phyloP scores from a whole-genome alignment of 2,113 vertebrate genomes.

The Puffinus mauretanicus region DNA sequence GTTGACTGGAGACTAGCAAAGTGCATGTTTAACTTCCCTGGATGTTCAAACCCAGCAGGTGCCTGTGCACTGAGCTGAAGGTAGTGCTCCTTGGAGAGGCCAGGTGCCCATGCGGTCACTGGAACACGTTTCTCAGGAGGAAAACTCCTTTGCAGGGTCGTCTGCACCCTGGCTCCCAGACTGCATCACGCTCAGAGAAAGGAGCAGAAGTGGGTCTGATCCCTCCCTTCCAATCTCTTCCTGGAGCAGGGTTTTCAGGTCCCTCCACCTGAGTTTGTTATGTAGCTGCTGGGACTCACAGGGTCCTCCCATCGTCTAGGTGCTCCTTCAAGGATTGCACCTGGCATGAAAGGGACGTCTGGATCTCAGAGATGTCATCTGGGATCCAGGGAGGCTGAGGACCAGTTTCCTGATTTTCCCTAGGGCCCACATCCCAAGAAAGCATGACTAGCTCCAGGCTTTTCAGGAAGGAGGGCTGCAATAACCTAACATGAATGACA shows the following conservation, averaged over 20 bases:
- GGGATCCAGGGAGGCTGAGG: not conserved
- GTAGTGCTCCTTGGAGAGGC: not conserved
- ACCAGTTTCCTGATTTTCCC: not conserved
- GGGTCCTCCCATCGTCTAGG: not conserved
- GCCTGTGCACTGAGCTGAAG: not conserved
- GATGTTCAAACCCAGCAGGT: not conserved
- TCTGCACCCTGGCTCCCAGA: not conserved
- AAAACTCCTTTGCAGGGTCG: not conserved
- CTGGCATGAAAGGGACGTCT: not conserved
- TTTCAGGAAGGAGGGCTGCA: not conserved
- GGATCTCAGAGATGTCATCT: not conserved
- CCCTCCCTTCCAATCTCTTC: not conserved
- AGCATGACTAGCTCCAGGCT: not conserved
- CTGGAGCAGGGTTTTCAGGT: not conserved
- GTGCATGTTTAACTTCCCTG: not conserved
- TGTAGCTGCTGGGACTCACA: not conserved
- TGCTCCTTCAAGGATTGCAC: not conserved
- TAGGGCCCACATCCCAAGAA: not conserved
- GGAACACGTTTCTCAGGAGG: not conserved
- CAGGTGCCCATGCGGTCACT: not conserved
- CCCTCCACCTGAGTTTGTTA: not conserved
- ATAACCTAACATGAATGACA: not conserved
- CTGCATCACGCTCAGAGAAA: not conserved
- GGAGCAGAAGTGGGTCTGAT: not conserved
- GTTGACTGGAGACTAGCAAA: not conserved